Evolutionary conservation across 2,797 vertebrate species (phyloP), one percentile per base, ranked within the genome.

Genomic region (Neomorphus geoffroyi): DNA sequence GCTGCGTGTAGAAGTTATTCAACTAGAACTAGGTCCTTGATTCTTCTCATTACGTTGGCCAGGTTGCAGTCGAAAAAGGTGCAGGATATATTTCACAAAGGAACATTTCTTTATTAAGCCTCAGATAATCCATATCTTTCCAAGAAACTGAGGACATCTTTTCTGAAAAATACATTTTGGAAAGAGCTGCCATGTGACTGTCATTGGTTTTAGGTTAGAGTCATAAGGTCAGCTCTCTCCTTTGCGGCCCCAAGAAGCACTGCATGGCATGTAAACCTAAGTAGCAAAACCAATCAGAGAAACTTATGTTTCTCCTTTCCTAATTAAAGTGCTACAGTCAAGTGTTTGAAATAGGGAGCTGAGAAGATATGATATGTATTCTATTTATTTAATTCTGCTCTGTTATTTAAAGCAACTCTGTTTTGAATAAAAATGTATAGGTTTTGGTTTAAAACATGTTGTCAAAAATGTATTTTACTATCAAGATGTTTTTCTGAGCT

Each of bases 231-330:
- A 94, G 2, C 14, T 51, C 22, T 77, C 3, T 11, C 14, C 10
- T 2, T 6, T 1, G 0, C 5, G 66, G 9, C 19, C 51, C 43
- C 53, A 43, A 32, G 24, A 83, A 43, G 10, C 9, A 2, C 8
- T 16, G 79, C 35, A 28, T 30, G 67, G 18, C 11, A 65, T 18
- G 11, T 24, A 69, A 69, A 48, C n/a, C 27, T 9, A 70, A n/a
- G 24, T 43, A 78, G 77, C 4, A 35, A 18, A 62, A 78, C 21
- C 57, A 65, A 71, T 48, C 37, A 85, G 45, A 73, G 60, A 58
- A 66, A 5, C 4, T 66, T 53, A 18, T 23, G 23, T 86, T 88
- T 82, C 46, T 80, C 6, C n/a, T 51, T 35, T 80, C 7, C 51
- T 86, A 93, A 72, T 32, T 65, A 70, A 88, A 91, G 80, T 86